Percentiles rank a stretch among this genome's conserved stretches.
These are phyloP conservation scores for Lemur catta DNA, from an alignment of 2,797 vertebrate genomes.

Conservation along the genomic window DNA sequence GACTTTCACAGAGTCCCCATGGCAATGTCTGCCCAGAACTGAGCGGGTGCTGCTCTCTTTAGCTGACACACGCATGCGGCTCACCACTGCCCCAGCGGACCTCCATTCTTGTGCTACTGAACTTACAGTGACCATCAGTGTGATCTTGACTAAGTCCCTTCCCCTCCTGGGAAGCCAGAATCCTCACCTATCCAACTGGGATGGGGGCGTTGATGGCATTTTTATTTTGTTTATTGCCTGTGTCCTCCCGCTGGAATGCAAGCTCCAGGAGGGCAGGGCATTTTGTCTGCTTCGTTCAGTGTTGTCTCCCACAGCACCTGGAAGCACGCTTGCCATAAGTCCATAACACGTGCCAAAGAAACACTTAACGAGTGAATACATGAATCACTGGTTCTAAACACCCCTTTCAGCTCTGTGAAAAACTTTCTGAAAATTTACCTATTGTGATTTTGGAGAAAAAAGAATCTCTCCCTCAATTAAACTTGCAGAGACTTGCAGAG, in stretches of 20 bases:
- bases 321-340: neutral
- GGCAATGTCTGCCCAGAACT: neutral
- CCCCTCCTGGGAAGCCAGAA: neutral
- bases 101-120: neutral
- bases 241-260: neutral
- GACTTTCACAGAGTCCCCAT: neutral
- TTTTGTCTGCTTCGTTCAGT: neutral
- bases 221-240: neutral
- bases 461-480: neutral
- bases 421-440: neutral
- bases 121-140: neutral
- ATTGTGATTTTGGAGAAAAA: neutral
- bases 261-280: neutral
- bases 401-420: neutral
- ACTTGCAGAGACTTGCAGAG: neutral
- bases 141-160: neutral
- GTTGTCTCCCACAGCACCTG: neutral
- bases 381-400: neutral
- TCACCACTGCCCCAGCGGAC: neutral
- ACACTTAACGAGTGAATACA: neutral
- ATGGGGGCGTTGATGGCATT: neutral
- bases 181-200: neutral
- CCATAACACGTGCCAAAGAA: neutral
- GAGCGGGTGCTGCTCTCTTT: too few relatives aligned
- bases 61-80: neutral